A percentile compares a stretch with the other conserved stretches of the same genome.
Evolutionary conservation across 2,888 invertebrate genomes (phyloP).

Genomic region (Encarsia formosa): DNA sequence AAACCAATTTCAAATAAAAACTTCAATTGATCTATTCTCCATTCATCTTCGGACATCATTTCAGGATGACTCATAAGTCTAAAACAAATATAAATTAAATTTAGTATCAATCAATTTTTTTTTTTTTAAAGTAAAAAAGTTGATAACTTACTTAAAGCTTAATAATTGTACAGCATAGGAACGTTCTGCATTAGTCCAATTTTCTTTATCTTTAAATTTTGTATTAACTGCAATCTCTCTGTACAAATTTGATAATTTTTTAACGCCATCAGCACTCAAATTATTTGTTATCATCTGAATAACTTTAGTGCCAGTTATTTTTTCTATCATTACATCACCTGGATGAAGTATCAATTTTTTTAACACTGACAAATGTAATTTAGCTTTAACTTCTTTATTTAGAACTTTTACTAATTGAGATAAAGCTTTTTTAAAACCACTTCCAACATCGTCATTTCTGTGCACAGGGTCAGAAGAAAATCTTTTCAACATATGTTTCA

Average conservation of each 20-base stretch:
- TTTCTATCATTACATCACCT: slow-evolving; percentile 71
- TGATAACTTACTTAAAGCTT: slow-evolving; percentile 38
- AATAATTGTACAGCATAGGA: slow-evolving; percentile 62
- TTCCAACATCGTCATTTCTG: slow-evolving; percentile 58
- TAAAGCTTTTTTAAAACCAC: slow-evolving; percentile 58
- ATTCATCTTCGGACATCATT: slow-evolving; percentile 58
- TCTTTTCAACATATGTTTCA: slow-evolving; percentile 62
- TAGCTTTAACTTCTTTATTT: slow-evolving; percentile 52
- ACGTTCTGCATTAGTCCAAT: slow-evolving; percentile 67
- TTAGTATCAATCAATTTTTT: slow-evolving; percentile 1
- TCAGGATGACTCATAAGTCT: slow-evolving; percentile 57
- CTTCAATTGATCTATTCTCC: slow-evolving; percentile 64
- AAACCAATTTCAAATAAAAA: slow-evolving; percentile 64
- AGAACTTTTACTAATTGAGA: slow-evolving; percentile 54
- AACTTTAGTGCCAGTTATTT: slow-evolving; percentile 64
- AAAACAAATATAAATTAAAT: slow-evolving; percentile 6
- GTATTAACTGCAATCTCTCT: slow-evolving; percentile 60
- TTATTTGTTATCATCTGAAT: slow-evolving; percentile 62
- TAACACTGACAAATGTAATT: slow-evolving; percentile 58
- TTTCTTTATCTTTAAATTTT: slow-evolving; percentile 56
- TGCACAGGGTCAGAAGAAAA: slow-evolving; percentile 60
- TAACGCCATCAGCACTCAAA: slow-evolving; percentile 60
- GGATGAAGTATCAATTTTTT: slow-evolving; percentile 65
- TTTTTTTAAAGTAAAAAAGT: background rate
- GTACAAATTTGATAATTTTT: slow-evolving; percentile 61